phyloP scores from a whole-genome alignment of 2,888 invertebrate species.

The Nomada fabriciana region DNA sequence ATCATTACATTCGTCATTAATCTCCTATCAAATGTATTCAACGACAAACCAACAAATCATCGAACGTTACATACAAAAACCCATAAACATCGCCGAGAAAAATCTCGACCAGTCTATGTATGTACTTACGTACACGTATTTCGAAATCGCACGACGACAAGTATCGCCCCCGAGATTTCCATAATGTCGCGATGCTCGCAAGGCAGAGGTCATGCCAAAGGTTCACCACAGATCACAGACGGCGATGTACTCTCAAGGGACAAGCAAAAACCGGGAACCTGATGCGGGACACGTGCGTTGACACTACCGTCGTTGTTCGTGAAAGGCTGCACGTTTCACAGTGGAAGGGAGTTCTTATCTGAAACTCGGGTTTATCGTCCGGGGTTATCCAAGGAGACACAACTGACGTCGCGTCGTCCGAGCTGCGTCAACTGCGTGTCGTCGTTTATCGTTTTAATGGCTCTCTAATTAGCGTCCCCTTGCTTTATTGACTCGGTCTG shows the following conservation, averaged over 20 bases:
- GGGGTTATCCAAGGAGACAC: constrained; percentile 83
- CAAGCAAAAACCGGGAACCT: constrained; percentile 31
- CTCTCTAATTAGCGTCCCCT: constrained; percentile 82
- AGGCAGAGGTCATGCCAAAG: constrained; percentile 3
- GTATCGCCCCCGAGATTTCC: not conserved
- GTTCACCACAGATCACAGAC: constrained; percentile 8
- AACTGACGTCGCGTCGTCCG: constrained; percentile 82
- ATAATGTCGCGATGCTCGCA: not conserved
- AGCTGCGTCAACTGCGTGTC: constrained; percentile 81
- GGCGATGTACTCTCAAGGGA: constrained; percentile 4
- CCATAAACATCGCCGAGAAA: not conserved
- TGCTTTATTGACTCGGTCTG: constrained; percentile 73
- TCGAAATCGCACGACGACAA: not conserved
- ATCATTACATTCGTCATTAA: too few relatives aligned
- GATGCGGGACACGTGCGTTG: constrained; percentile 66
- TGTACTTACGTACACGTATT: too few relatives aligned
- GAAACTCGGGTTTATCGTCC: constrained; percentile 77
- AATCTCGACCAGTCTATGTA: not conserved
- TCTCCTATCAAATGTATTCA: not conserved
- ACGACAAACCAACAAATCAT: not conserved
- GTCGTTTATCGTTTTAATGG: constrained; percentile 82
- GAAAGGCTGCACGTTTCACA: constrained; percentile 20
- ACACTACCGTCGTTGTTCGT: constrained; percentile 72
- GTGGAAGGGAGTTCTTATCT: constrained; percentile 46
- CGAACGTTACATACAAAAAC: too few relatives aligned